phyloP scores from a whole-genome alignment of 2,797 vertebrate species.

The Muscicapa comitata region DNA sequence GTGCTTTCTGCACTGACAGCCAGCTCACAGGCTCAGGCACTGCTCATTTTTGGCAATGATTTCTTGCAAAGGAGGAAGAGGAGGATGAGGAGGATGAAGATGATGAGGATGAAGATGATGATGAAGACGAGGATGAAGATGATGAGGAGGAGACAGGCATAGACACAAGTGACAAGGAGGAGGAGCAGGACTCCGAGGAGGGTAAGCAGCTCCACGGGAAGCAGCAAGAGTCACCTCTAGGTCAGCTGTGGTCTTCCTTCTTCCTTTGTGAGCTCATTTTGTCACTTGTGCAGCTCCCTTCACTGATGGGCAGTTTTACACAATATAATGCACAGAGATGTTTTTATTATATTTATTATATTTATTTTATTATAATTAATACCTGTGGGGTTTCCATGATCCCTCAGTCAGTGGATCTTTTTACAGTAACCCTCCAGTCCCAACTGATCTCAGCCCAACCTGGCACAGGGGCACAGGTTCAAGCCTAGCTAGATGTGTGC shows the following conservation, averaged over 20 bases:
- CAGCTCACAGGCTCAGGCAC: background rate
- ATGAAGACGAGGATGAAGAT: constrained; percentile 62
- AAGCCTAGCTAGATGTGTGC: background rate
- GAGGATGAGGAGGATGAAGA: background rate
- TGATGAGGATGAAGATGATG: constrained; percentile 26
- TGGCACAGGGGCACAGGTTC: background rate
- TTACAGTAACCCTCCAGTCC: background rate
- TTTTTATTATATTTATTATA: background rate
- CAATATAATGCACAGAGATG: background rate
- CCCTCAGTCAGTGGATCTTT: background rate
- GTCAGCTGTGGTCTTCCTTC: background rate
- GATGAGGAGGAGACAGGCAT: constrained; percentile 74
- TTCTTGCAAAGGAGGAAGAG: constrained; percentile 38
- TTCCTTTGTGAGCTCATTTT: background rate
- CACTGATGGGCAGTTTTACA: background rate
- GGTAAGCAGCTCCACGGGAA: constrained; percentile 71
- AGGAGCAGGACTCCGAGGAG: constrained; percentile 88
- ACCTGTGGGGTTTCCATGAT: background rate
- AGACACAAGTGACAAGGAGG: constrained; percentile 81
- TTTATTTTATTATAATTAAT: background rate
- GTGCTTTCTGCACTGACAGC: background rate
- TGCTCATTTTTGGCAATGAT: constrained; percentile 12
- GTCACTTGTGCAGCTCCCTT: background rate
- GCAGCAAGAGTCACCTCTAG: background rate
- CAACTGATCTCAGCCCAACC: background rate